A percentile compares a stretch with the other conserved stretches of the same genome.
These are phyloP conservation scores for Meandrusa payeni DNA, from an alignment of 2,888 invertebrate genomes.

Conservation along the genomic window DNA sequence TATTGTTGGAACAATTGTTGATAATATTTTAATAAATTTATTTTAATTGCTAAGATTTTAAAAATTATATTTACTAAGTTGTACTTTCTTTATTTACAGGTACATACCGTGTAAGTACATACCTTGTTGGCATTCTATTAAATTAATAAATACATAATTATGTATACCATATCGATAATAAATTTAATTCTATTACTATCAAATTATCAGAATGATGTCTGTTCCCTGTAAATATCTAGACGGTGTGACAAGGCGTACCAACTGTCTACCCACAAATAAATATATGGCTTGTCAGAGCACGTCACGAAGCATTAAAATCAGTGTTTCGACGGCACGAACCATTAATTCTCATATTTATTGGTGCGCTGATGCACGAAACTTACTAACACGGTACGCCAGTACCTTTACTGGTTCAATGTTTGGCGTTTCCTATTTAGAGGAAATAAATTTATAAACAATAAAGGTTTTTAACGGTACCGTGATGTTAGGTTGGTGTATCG, in stretches of 20 bases:
- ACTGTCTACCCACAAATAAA: conserved; percentile 41
- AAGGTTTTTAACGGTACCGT: no score
- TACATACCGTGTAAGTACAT: no score
- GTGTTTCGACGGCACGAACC: conserved; percentile 67
- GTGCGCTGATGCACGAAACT: conserved; percentile 51
- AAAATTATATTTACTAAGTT: no score
- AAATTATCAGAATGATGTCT: neutral
- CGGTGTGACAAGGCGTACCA: neutral
- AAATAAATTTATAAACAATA: conserved; percentile 9
- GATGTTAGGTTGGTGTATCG: no score
- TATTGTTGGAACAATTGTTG: no score
- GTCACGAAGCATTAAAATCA: conserved; percentile 73
- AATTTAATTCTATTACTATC: no score
- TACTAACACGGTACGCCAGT: conserved; percentile 33
- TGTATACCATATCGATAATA: no score
- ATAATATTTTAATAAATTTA: no score
- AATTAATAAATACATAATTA: no score
- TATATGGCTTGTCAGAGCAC: conserved; percentile 53
- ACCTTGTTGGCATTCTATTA: no score
- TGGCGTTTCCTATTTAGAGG: conserved; percentile 4
- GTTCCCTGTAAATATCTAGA: neutral
- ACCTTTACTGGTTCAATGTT: conserved; percentile 11
- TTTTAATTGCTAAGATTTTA: no score
- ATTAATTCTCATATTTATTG: conserved; percentile 71
- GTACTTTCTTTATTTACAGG: no score